Evolutionary conservation across 2,888 invertebrate genomes (phyloP), one percentile per base, ranked within the genome.

Genomic region (Apamea anceps): DNA sequence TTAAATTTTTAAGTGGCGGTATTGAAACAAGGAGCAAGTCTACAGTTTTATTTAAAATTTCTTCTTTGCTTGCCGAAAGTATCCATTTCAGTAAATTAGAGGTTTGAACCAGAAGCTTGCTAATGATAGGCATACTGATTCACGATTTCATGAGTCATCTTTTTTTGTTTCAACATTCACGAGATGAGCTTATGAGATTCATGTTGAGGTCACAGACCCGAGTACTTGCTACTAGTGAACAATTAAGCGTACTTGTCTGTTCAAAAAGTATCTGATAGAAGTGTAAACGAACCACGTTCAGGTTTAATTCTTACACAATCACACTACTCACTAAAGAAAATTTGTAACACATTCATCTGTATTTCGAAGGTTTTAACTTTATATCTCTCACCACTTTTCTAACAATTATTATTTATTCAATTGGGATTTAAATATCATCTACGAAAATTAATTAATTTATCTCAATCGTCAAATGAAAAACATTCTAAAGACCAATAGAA

Each of bases 141-240:
- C 86, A 84, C 51, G 77, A 73, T 65, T 60, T 54, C 54, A 79
- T 85, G 86, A 85, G 2, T 82, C 84, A 85, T 66, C 32, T 72
- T 82, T 82, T 82, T 85, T 86, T 82, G 83, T 82, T 84, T 72
- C 86, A 72, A 67, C 78, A 86, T 82, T 79, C 75, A 54, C 65
- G 75, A 75, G 74, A 79, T 82, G 75, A 79, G 42, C 75, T 75
- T 86, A 86, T 79, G 83, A 74, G 86, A 82, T 82, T 78, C 28
- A 67, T 48, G 71, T 65, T 79, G 86, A 79, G 86, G 86, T 85
- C 84, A 82, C 32, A 54, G 84, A 82, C 86, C 83, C n/a, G 28
- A 62, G 70, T 8, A 37, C 25, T n/a, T 66, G 28, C 15, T 71
- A 32, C 2, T 68, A 51, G 67, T 21, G 12, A 60, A 60, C 12